phyloP scores from a whole-genome alignment of 2,113 vertebrate species.

The Pogonocichla stellata region DNA sequence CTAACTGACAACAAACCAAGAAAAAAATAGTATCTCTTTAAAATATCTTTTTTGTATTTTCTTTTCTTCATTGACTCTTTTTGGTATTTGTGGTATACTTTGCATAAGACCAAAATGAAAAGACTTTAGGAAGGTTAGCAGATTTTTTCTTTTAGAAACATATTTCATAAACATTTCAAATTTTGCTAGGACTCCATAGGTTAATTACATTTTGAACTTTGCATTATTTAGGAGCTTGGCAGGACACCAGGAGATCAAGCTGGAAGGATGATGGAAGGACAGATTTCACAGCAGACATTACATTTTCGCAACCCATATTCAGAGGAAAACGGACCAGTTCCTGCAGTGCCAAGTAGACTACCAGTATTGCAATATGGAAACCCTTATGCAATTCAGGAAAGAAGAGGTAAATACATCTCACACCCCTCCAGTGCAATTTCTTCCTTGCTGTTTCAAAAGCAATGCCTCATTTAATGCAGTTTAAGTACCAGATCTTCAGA shows the following conservation, averaged over 20 bases:
- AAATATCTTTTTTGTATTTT: neutral
- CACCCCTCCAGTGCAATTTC: neutral
- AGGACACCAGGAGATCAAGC: conserved; percentile 70
- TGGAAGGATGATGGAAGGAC: conserved; percentile 74
- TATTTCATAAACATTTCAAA: neutral
- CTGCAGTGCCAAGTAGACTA: conserved; percentile 79
- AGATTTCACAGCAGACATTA: conserved; percentile 70
- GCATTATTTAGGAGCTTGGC: conserved; percentile 79
- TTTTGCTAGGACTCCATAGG: neutral
- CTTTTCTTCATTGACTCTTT: neutral
- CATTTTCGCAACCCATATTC: conserved; percentile 77
- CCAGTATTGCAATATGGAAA: conserved; percentile 90
- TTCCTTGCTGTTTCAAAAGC: neutral
- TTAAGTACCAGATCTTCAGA: neutral
- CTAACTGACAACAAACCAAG: neutral
- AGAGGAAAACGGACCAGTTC: conserved; percentile 78
- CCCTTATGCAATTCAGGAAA: conserved; percentile 84
- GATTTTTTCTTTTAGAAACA: neutral
- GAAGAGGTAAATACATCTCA: conserved; percentile 77
- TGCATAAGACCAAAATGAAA: neutral
- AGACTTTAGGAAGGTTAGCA: neutral
- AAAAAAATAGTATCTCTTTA: neutral
- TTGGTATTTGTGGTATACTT: neutral
- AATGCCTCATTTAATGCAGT: neutral
- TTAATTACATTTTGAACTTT: neutral